A percentile compares a stretch with the other conserved stretches of the same genome.
Conservation (phyloP, 2,797 vertebrate genomes). For the Triplophysa bombifrons region DNA sequence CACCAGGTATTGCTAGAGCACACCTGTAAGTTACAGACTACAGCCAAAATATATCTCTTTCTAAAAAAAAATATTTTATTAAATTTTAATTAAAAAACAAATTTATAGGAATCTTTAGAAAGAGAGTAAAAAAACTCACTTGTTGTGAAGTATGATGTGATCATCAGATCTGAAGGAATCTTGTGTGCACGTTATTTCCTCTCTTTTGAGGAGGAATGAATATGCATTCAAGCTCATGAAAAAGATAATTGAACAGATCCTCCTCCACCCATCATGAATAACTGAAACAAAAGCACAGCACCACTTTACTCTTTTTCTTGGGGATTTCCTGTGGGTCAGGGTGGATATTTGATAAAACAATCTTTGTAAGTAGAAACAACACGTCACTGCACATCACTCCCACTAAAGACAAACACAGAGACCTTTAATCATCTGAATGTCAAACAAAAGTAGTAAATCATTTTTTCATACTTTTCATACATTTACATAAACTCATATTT, state of each 20-base stretch:
- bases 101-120: too few relatives aligned
- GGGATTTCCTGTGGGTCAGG: neutral
- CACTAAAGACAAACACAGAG: neutral
- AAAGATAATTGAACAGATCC: too few relatives aligned
- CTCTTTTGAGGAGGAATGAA: neutral
- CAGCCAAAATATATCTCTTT: too few relatives aligned
- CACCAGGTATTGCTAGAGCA: too few relatives aligned
- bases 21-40: too few relatives aligned
- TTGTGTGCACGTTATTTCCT: neutral
- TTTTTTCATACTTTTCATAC: neutral
- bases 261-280: too few relatives aligned
- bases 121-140: neutral
- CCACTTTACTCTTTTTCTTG: neutral
- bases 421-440: neutral
- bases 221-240: too few relatives aligned
- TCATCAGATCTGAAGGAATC: neutral
- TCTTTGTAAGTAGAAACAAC: neutral
- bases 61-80: too few relatives aligned
- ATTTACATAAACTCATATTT: neutral
- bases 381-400: neutral
- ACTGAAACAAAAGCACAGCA: too few relatives aligned
- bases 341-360: neutral
- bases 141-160: neutral
- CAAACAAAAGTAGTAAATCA: neutral
- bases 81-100: too few relatives aligned